phyloP scores from a whole-genome alignment of 2,888 invertebrate species.

The Bombylius major region DNA sequence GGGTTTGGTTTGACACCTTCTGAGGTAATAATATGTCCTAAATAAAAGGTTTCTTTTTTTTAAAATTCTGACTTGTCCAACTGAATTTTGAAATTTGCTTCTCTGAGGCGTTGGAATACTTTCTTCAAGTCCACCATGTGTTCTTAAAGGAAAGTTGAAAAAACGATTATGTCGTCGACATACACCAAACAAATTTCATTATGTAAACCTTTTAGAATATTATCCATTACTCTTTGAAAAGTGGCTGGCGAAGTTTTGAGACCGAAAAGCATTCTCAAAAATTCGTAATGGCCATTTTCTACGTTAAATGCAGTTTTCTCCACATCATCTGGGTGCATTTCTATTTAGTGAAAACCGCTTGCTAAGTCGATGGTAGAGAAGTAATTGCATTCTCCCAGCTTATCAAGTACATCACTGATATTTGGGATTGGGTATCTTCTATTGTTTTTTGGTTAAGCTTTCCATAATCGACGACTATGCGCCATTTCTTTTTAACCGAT shows the following conservation, averaged over 20 bases:
- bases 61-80: constrained; percentile 4
- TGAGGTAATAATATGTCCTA: constrained; percentile 8
- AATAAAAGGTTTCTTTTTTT: constrained; percentile 6
- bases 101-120: constrained; percentile 1
- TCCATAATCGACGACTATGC: constrained; percentile 14
- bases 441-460: constrained; percentile 13
- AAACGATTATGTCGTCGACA: constrained; percentile 9
- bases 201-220: constrained; percentile 3
- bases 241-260: constrained; percentile 9
- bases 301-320: constrained; percentile 10
- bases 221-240: constrained; percentile 12
- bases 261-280: constrained; percentile 8
- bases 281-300: constrained; percentile 4
- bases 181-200: constrained; percentile 9
- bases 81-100: constrained; percentile 6
- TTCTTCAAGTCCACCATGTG: constrained; percentile 2
- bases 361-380: constrained; percentile 12
- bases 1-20: constrained; percentile 2
- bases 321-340: constrained; percentile 9
- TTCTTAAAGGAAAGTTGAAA: constrained; percentile 1
- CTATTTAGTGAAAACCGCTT: constrained; percentile 14
- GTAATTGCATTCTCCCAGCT: constrained; percentile 10
- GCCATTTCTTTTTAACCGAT: constrained; percentile 13
- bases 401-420: constrained; percentile 11
- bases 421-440: constrained; percentile 18